These are phyloP conservation scores for Oncorhynchus nerka DNA, from an alignment of 2,113 vertebrate species.

Conservation along the genomic window DNA sequence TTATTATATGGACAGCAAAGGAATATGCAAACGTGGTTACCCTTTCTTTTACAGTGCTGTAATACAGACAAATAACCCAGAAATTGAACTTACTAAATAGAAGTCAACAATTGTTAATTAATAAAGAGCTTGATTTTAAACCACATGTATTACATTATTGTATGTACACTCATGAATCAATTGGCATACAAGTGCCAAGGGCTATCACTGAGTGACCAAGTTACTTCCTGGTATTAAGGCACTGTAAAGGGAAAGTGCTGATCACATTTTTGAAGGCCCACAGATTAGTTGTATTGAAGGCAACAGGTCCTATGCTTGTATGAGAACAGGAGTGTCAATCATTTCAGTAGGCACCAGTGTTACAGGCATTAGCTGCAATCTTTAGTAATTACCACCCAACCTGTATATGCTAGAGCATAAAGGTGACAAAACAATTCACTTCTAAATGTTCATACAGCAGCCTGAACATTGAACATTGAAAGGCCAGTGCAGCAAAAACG, in stretches of 20 bases:
- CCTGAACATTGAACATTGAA: slow-evolving; percentile 6
- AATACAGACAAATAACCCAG: slow-evolving; percentile 49
- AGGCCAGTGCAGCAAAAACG: slow-evolving; percentile 2
- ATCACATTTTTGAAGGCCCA: slow-evolving; percentile 11
- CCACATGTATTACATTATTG: slow-evolving; percentile 32
- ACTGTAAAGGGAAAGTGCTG: slow-evolving; percentile 5
- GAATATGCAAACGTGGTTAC: slow-evolving; percentile 6
- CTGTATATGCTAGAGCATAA: slow-evolving; percentile 25
- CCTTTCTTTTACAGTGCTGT: slow-evolving; percentile 5
- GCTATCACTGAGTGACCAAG: slow-evolving; percentile 32
- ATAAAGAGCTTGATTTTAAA: slow-evolving; percentile 24
- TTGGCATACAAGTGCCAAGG: slow-evolving; percentile 31
- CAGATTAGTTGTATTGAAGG: slow-evolving; percentile 33
- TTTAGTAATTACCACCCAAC: slow-evolving; percentile 11
- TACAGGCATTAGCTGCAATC: slow-evolving; percentile 44
- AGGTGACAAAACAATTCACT: neutral
- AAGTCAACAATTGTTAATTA: slow-evolving; percentile 9
- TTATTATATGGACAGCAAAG: neutral
- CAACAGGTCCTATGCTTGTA: slow-evolving; percentile 17
- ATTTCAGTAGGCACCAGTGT: slow-evolving; percentile 60
- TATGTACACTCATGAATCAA: slow-evolving; percentile 33
- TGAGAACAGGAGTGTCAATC: slow-evolving; percentile 49
- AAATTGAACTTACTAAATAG: slow-evolving; percentile 16
- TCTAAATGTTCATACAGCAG: neutral
- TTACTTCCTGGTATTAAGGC: slow-evolving; percentile 42